phyloP scores from a whole-genome alignment of 2,113 vertebrate genomes.

The Stegostoma tigrinum region DNA sequence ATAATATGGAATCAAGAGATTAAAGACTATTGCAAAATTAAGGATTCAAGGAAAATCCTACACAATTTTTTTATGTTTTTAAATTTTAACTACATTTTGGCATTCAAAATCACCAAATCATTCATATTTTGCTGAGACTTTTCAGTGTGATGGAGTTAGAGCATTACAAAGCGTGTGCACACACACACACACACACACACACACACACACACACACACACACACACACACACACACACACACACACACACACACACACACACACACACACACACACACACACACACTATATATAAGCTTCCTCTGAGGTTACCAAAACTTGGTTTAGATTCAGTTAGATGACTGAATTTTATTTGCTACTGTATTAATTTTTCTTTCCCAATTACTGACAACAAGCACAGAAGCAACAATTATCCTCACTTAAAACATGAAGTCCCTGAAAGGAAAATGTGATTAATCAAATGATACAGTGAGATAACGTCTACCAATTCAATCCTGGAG shows the following conservation, averaged over 20 bases:
- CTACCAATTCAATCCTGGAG: neutral
- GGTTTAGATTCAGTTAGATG: neutral
- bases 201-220: neutral
- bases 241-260: no score
- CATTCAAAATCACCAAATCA: neutral
- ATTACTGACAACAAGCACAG: neutral
- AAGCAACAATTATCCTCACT: neutral
- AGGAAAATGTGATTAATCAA: constrained; percentile 26
- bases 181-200: neutral
- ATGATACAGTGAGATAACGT: constrained; percentile 4
- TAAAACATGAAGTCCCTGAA: constrained; percentile 2
- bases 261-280: neutral
- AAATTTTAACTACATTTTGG: neutral
- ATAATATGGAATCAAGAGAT: neutral
- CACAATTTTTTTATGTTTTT: neutral
- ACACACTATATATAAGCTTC: neutral
- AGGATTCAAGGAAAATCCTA: neutral
- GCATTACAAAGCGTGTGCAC: neutral
- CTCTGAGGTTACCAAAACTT: neutral
- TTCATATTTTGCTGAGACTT: neutral
- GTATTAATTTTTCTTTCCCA: neutral
- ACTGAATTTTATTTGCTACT: neutral
- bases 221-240: neutral
- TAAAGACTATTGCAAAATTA: constrained; percentile 8
- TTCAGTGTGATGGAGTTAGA: neutral